Conservation (phyloP, 2,113 vertebrate genomes). For the Rostratula benghalensis region DNA sequence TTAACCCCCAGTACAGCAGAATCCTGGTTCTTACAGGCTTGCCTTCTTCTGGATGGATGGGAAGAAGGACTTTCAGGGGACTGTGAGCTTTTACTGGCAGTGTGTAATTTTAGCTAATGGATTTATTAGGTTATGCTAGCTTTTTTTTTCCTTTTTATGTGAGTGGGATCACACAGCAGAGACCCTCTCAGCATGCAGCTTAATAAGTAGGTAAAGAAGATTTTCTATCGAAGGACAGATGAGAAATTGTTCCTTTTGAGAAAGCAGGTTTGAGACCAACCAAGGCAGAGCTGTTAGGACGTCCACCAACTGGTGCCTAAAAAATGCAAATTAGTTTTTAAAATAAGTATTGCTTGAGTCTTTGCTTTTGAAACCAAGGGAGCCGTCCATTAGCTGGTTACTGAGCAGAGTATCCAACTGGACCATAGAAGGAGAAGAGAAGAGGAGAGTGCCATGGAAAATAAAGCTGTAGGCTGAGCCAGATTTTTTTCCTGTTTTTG, state of each 20-base stretch:
- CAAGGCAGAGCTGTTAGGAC: neutral
- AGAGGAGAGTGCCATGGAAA: neutral
- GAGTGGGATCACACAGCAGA: neutral
- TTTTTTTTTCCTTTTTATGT: neutral
- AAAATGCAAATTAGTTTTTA: neutral
- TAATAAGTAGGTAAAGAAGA: neutral
- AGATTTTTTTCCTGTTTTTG: constrained; percentile 1
- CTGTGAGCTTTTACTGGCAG: neutral
- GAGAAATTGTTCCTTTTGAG: neutral
- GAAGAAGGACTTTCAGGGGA: neutral
- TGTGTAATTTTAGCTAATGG: neutral
- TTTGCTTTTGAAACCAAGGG: neutral
- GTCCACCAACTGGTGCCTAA: neutral
- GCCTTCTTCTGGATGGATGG: neutral
- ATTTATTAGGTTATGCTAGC: neutral
- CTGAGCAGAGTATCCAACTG: neutral
- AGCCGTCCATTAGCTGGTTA: neutral
- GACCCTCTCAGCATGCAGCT: neutral
- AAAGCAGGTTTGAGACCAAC: neutral
- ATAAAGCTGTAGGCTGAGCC: neutral
- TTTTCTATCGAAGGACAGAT: neutral
- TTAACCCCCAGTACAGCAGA: neutral
- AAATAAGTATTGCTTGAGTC: neutral
- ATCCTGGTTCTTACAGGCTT: neutral
- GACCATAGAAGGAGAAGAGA: constrained; percentile 46